Percentiles rank a stretch among this genome's conserved stretches.
phyloP scores from a whole-genome alignment of 2,888 invertebrate genomes.

The Drosophila dives region DNA sequence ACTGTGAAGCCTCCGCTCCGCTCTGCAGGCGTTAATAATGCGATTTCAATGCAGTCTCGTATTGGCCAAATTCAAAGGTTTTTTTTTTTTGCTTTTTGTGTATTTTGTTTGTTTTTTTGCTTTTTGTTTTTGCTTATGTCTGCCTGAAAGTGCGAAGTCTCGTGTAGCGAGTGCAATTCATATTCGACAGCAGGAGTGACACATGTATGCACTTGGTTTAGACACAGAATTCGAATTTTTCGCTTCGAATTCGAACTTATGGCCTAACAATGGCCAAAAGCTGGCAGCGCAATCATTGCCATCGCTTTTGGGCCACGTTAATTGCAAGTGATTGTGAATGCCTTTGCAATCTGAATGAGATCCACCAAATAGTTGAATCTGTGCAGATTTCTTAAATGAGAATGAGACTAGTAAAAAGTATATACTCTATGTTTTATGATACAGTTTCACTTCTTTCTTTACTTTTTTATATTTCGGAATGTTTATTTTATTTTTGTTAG shows the following conservation, averaged over 20 bases:
- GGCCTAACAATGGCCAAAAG: constrained; percentile 69
- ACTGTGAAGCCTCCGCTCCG: constrained; percentile 30
- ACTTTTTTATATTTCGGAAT: not conserved
- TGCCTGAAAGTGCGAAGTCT: constrained; percentile 59
- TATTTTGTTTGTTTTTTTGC: not conserved
- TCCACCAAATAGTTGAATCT: not conserved
- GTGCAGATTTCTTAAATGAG: not conserved
- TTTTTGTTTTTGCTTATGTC: constrained; percentile 1
- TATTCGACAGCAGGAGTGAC: constrained; percentile 82
- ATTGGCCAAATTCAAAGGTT: constrained; percentile 65
- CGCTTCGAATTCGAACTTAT: constrained; percentile 40
- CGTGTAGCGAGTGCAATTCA: constrained; percentile 49
- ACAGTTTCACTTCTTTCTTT: not conserved
- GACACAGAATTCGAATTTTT: constrained; percentile 66
- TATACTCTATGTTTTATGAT: not conserved
- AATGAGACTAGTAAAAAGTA: not conserved
- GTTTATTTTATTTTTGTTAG: not conserved
- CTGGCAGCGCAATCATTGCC: constrained; percentile 53
- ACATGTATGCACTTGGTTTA: constrained; percentile 85
- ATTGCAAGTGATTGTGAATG: constrained; percentile 49
- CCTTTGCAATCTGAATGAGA: not conserved
- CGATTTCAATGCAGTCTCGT: constrained; percentile 75
- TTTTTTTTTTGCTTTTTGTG: constrained; percentile 1
- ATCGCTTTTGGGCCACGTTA: constrained; percentile 59
- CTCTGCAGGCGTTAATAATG: constrained; percentile 82